phyloP scores from a whole-genome alignment of 2,888 invertebrate genomes.

The Trisateles emortualis region DNA sequence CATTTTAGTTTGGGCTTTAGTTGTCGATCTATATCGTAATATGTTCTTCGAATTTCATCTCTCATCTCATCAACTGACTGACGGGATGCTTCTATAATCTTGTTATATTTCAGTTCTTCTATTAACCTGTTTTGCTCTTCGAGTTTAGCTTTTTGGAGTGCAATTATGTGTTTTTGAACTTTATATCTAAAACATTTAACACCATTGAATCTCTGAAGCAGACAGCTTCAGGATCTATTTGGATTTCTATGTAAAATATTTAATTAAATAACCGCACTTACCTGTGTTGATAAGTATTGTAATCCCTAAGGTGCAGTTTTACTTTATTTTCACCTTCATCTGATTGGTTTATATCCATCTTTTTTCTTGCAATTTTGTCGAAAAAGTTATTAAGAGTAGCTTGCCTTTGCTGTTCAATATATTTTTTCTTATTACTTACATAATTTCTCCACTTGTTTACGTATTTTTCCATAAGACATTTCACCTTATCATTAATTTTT shows the following conservation, averaged over 20 bases:
- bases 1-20: slow-evolving; percentile 86
- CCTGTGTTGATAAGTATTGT: slow-evolving; percentile 78
- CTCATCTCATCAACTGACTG: slow-evolving; percentile 86
- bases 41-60: slow-evolving; percentile 86
- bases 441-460: slow-evolving; percentile 70
- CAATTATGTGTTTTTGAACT: slow-evolving; percentile 91
- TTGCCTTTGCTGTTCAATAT: slow-evolving; percentile 62
- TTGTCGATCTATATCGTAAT: slow-evolving; percentile 85
- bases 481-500: slow-evolving; percentile 56
- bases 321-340: slow-evolving; percentile 60
- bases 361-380: slow-evolving; percentile 73
- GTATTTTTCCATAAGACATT: slow-evolving; percentile 64
- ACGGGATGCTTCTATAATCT: slow-evolving; percentile 88
- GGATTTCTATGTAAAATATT: neutral
- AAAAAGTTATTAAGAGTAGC: slow-evolving; percentile 71
- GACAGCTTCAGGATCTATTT: neutral
- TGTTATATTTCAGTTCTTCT: slow-evolving; percentile 90
- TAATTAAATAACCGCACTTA: slow-evolving; percentile 47
- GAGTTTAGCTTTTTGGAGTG: slow-evolving; percentile 90
- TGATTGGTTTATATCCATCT: slow-evolving; percentile 51
- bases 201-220: neutral
- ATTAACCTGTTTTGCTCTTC: slow-evolving; percentile 91
- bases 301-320: slow-evolving; percentile 66
- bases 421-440: slow-evolving; percentile 59
- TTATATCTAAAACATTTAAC: slow-evolving; percentile 81